Percentiles rank a stretch among this genome's conserved stretches.
Evolutionary conservation across 2,113 vertebrate genomes (phyloP).

Genomic region (Nansenia antarctica): DNA sequence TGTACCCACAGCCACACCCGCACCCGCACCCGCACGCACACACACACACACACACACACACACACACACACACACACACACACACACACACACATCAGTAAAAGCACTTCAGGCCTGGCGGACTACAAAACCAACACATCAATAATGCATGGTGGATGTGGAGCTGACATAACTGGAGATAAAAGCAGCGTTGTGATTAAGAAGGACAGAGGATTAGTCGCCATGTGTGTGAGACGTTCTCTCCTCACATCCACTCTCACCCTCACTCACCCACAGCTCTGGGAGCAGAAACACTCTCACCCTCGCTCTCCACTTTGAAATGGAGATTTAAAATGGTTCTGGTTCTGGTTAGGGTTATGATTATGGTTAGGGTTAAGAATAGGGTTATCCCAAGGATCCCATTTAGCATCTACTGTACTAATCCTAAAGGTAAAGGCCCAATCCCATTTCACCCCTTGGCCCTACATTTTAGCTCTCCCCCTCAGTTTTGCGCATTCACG

Average conservation of each 20-base stretch:
- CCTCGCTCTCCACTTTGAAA: too few species aligned
- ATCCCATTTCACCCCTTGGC: too few species aligned
- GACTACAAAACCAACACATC: constrained; percentile 68
- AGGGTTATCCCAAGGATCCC: too few species aligned
- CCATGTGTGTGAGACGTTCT: constrained; percentile 20
- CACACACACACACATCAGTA: constrained; percentile 58
- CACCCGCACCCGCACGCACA: too few species aligned
- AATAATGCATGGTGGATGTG: constrained; percentile 61
- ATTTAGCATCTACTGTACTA: too few species aligned
- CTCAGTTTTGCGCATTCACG: too few species aligned
- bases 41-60: constrained; percentile 60
- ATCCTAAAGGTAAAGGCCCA: not conserved
- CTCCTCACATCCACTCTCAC: not conserved
- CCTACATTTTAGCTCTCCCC: too few species aligned
- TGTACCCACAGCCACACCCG: too few species aligned
- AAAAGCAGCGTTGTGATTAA: constrained; percentile 45
- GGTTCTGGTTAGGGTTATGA: too few species aligned
- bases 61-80: constrained; percentile 54
- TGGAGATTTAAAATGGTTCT: not conserved
- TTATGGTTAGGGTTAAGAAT: too few species aligned
- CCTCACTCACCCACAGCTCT: not conserved
- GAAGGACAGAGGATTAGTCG: constrained; percentile 42
- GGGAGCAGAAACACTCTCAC: too few species aligned
- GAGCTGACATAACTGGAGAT: constrained; percentile 51
- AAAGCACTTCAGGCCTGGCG: constrained; percentile 64